phyloP scores from a whole-genome alignment of 2,113 vertebrate genomes.

The Chaenogobius annularis region DNA sequence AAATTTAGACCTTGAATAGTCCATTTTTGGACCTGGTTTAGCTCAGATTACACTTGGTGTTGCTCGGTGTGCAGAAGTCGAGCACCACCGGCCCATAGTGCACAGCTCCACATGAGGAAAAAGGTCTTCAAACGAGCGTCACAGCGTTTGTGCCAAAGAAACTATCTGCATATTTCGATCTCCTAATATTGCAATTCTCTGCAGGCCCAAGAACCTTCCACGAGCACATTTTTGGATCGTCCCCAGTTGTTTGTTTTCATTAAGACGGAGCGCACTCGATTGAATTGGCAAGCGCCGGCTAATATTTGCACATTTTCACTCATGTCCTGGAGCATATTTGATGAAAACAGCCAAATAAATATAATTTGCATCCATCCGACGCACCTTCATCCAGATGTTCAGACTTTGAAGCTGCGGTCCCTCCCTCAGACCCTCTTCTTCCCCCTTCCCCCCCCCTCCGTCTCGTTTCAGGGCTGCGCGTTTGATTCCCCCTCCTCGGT shows the following conservation, averaged over 20 bases:
- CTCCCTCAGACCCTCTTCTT: slow-evolving; percentile 48
- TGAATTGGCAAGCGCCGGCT: slow-evolving; percentile 62
- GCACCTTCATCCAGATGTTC: slow-evolving; percentile 68
- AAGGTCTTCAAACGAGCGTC: too few species aligned
- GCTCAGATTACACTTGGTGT: too few species aligned
- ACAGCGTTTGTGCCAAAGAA: too few species aligned
- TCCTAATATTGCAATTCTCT: too few species aligned
- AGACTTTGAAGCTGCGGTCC: slow-evolving; percentile 70
- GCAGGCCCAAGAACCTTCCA: too few species aligned
- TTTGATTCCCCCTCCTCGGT: slow-evolving; percentile 34
- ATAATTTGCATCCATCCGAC: slow-evolving; percentile 47
- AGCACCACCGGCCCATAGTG: too few species aligned
- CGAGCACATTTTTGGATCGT: slow-evolving; percentile 17
- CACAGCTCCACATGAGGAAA: too few species aligned
- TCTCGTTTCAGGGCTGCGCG: slow-evolving; percentile 36
- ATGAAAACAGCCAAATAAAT: slow-evolving; percentile 54
- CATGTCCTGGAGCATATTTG: slow-evolving; percentile 53
- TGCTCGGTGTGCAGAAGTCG: too few species aligned
- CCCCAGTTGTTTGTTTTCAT: slow-evolving; percentile 39
- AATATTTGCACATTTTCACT: slow-evolving; percentile 54
- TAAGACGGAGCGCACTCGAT: slow-evolving; percentile 53
- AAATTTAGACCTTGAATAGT: too few species aligned
- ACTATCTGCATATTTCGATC: too few species aligned
- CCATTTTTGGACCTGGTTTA: too few species aligned
- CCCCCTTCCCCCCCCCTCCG: too few species aligned